These are phyloP conservation scores for Daktulosphaira vitifoliae DNA, from an alignment of 1,140 invertebrate genomes.

Conservation along the genomic window DNA sequence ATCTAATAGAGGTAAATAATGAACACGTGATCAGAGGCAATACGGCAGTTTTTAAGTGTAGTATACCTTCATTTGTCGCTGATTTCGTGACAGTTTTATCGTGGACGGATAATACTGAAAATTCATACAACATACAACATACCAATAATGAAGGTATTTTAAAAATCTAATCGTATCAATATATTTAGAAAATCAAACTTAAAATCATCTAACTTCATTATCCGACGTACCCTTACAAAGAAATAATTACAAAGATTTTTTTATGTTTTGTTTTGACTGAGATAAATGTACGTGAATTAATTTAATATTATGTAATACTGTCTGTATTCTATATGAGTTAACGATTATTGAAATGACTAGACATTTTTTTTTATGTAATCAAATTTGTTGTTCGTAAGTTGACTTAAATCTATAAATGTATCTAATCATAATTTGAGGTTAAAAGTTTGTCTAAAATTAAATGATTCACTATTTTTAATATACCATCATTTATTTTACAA, in stretches of 20 bases:
- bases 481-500: conserved; percentile 39
- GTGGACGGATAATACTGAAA: conserved; percentile 75
- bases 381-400: no score
- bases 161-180: not conserved
- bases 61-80: conserved; percentile 83
- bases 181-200: not conserved
- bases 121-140: conserved; percentile 39
- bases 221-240: conserved; percentile 28
- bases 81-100: conserved; percentile 84
- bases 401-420: no score
- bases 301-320: no score
- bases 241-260: no score
- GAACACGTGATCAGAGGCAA: conserved; percentile 88
- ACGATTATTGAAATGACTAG: no score
- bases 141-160: conserved; percentile 8
- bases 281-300: no score
- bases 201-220: not conserved
- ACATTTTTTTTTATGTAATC: no score
- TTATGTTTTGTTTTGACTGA: no score
- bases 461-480: no score
- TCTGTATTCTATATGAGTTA: no score
- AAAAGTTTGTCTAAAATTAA: no score
- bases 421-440: no score
- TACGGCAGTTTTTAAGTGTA: conserved; percentile 87
- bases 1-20: conserved; percentile 45